Percentiles rank a stretch among this genome's conserved stretches.
Conservation (phyloP, 1,140 invertebrate species). For the Neodiprion virginianus region DNA sequence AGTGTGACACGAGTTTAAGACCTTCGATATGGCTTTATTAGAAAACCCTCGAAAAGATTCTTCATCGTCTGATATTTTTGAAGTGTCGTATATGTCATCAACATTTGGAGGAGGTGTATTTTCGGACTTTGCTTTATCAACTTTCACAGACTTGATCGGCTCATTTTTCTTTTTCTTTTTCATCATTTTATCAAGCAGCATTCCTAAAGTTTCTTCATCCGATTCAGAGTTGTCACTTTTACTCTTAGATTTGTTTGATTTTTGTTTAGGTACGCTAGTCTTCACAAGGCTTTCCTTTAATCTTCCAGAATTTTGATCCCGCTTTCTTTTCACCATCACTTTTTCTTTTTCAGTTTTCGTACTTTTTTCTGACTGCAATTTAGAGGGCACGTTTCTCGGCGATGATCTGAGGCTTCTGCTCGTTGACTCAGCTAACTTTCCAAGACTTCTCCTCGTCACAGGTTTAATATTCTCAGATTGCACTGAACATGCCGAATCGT, state of each 20-base stretch:
- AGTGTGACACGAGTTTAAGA: conserved; percentile 40
- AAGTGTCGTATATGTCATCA: conserved; percentile 24
- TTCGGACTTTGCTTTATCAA: conserved; percentile 27
- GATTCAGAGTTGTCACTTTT: conserved; percentile 31
- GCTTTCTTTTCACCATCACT: conserved; percentile 33
- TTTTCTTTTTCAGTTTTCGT: conserved; percentile 24
- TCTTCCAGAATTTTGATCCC: conserved; percentile 29
- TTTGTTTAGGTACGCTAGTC: conserved; percentile 21
- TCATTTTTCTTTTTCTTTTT: conserved; percentile 42
- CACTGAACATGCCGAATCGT: conserved; percentile 47
- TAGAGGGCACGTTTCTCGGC: conserved; percentile 31
- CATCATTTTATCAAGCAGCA: conserved; percentile 45
- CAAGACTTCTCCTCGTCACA: conserved; percentile 41
- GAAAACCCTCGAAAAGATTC: conserved; percentile 63
- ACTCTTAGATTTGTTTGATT: conserved; percentile 36
- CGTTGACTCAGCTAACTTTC: conserved; percentile 34
- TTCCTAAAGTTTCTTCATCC: conserved; percentile 52
- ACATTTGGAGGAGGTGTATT: conserved; percentile 16
- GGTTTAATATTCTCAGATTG: conserved; percentile 36
- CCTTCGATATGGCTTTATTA: conserved; percentile 53
- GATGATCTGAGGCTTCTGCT: conserved; percentile 44
- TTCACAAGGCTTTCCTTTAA: conserved; percentile 22
- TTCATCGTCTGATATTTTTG: conserved; percentile 60
- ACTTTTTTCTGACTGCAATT: conserved; percentile 31
- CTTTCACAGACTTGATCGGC: conserved; percentile 24